Percentiles rank a stretch among this genome's conserved stretches.
Conservation (phyloP, 1,140 invertebrate species). For the Diachasma alloeum region DNA sequence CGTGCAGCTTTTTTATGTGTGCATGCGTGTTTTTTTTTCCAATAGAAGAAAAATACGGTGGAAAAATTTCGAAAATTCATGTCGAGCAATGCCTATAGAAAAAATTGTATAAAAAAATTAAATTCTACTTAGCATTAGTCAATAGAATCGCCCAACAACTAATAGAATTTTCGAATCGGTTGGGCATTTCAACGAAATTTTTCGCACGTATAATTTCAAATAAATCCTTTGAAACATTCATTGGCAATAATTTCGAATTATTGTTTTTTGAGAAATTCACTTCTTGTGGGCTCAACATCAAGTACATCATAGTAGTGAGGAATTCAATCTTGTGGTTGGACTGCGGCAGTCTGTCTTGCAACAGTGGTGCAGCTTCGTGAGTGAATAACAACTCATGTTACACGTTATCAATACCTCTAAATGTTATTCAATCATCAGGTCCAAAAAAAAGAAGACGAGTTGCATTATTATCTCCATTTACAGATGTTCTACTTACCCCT, state of each 20-base stretch:
- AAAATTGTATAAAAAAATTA: too few species aligned
- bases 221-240: too few species aligned
- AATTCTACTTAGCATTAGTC: too few species aligned
- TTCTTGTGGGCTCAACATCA: constrained; percentile 95
- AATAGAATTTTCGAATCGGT: too few species aligned
- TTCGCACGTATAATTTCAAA: too few species aligned
- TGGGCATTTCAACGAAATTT: too few species aligned
- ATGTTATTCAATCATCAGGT: constrained; percentile 6
- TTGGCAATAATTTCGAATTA: not conserved
- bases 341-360: constrained; percentile 85
- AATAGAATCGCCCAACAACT: too few species aligned
- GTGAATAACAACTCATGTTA: constrained; percentile 50
- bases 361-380: constrained; percentile 84
- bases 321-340: constrained; percentile 91
- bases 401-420: not conserved
- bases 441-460: constrained; percentile 1
- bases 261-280: constrained; percentile 76
- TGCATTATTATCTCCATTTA: constrained; percentile 50
- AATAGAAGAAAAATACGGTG: not conserved
- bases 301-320: constrained; percentile 95
- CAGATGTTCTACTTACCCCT: constrained; percentile 88
- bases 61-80: too few species aligned
- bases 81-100: too few species aligned
- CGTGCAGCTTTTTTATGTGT: not conserved
- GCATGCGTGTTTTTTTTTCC: not conserved